Evolutionary conservation across 1,140 invertebrate genomes (phyloP).

Genomic region (Phthorimaea operculella): DNA sequence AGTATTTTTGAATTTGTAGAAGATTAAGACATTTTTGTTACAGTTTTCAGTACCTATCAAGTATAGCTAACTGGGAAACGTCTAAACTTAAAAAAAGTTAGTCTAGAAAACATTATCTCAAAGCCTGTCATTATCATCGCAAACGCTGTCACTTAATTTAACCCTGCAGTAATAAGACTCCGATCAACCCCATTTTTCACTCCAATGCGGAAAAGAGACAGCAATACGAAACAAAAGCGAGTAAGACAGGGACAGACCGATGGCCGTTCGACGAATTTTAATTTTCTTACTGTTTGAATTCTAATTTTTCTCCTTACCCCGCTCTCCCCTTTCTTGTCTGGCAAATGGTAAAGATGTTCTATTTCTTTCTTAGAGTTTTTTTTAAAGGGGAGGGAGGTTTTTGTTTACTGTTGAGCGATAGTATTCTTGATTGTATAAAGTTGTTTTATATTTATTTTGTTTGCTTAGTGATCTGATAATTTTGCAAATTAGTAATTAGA

Average conservation of each 20-base stretch:
- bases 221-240: slow-evolving; percentile 16
- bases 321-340: slow-evolving; percentile 26
- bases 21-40: no score
- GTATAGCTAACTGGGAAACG: no score
- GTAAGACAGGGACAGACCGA: slow-evolving; percentile 31
- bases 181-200: slow-evolving; percentile 36
- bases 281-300: slow-evolving; percentile 67
- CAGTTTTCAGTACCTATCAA: no score
- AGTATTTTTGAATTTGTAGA: no score
- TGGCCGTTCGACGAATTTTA: slow-evolving; percentile 63
- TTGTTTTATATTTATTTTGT: no score
- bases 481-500: no score
- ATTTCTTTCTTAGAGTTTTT: not conserved
- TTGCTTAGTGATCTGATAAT: no score
- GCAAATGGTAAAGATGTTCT: not conserved
- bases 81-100: no score
- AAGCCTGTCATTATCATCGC: not conserved
- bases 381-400: not conserved
- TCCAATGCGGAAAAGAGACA: slow-evolving; percentile 23
- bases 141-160: not conserved
- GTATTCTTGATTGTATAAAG: no score
- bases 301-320: slow-evolving; percentile 52
- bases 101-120: not conserved
- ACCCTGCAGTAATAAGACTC: not conserved
- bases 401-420: no score